Percentiles rank a stretch among this genome's conserved stretches.
Evolutionary conservation across 2,113 vertebrate genomes (phyloP).

Genomic region (Uria lomvia): DNA sequence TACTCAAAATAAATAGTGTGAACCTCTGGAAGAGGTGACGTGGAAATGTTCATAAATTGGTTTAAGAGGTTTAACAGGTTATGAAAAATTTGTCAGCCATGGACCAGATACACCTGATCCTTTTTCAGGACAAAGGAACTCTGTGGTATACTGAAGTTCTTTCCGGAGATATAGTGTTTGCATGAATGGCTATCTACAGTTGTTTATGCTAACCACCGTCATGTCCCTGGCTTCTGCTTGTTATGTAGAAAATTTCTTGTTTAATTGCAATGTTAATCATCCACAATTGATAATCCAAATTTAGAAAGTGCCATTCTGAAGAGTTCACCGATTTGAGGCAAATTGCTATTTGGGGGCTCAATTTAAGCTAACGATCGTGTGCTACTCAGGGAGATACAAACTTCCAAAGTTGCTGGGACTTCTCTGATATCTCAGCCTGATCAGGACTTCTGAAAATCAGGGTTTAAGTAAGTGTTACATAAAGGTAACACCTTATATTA

Average conservation of each 20-base stretch:
- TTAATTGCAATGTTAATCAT: not conserved
- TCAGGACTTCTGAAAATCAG: not conserved
- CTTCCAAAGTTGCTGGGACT: not conserved
- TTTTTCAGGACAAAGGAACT: not conserved
- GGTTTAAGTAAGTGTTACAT: not conserved
- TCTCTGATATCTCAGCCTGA: not conserved
- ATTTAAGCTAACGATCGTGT: not conserved
- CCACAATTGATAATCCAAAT: not conserved
- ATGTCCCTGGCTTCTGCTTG: not conserved
- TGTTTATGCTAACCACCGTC: not conserved
- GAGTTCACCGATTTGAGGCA: not conserved
- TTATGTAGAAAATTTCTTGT: not conserved
- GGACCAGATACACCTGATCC: not conserved
- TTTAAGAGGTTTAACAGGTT: not conserved
- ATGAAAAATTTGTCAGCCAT: not conserved
- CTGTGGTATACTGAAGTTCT: not conserved
- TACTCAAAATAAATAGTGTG: not conserved
- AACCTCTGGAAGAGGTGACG: not conserved
- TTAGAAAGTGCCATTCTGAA: not conserved
- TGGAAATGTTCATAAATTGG: not conserved
- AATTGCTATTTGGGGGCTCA: rapidly evolving
- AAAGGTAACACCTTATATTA: not conserved
- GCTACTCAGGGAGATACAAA: not conserved
- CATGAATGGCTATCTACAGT: not conserved
- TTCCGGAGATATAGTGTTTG: not conserved